A percentile compares a stretch with the other conserved stretches of the same genome.
phyloP scores from a whole-genome alignment of 2,888 invertebrate species.

The Pristionchus entomophagus region DNA sequence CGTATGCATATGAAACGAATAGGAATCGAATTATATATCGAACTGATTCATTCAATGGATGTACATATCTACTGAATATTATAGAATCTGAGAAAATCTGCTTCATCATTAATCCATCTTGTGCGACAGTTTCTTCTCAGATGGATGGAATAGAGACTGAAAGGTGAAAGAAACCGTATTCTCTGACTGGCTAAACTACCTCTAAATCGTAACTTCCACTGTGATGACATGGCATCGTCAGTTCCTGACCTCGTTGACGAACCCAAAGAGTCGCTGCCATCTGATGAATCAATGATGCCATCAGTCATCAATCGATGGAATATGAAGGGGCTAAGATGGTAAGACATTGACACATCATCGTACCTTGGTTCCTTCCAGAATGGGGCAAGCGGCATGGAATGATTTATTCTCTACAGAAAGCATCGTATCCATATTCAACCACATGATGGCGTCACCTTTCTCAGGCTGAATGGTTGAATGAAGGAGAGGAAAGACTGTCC shows the following conservation, averaged over 20 bases:
- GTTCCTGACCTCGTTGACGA: slow-evolving; percentile 27
- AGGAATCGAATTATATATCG: no score
- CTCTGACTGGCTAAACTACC: not conserved
- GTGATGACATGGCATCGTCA: slow-evolving; percentile 12
- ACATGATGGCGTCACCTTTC: slow-evolving; percentile 68
- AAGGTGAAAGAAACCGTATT: not conserved
- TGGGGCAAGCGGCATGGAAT: slow-evolving; percentile 69
- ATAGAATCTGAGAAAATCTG: no score
- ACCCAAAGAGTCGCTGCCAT: slow-evolving; percentile 45
- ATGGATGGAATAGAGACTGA: not conserved
- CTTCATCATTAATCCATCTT: not conserved
- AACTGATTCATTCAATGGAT: no score
- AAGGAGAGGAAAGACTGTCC: slow-evolving; percentile 65
- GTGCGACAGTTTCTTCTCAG: not conserved
- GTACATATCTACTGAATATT: no score
- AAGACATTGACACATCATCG: not conserved
- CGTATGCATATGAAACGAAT: no score
- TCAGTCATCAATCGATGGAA: not conserved
- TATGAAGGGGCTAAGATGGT: not conserved
- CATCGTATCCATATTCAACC: slow-evolving; percentile 64
- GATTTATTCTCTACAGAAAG: slow-evolving; percentile 50
- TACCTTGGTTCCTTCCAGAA: slow-evolving; percentile 62
- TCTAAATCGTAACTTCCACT: not conserved
- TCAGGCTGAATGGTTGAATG: slow-evolving; percentile 56
- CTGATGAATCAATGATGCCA: not conserved